Percentiles rank a stretch among this genome's conserved stretches.
Evolutionary conservation across 1,140 invertebrate genomes (phyloP).

Genomic region (Hermetia illucens): DNA sequence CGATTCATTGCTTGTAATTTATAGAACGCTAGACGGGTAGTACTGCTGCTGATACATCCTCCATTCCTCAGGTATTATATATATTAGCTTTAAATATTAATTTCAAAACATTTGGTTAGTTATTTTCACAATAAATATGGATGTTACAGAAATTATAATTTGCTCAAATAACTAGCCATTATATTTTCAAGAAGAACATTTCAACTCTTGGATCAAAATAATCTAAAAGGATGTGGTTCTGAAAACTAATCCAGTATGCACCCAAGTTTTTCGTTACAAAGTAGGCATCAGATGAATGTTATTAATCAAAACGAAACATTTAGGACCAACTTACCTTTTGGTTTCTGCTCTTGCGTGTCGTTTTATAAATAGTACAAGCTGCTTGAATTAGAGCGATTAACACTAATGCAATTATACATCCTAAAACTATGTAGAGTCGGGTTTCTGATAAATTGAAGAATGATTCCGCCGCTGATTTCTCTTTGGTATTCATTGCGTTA

Average conservation of each 20-base stretch:
- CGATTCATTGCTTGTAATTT: too few relatives aligned
- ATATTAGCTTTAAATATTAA: constrained; percentile 27
- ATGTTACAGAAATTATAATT: too few relatives aligned
- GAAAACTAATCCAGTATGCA: too few relatives aligned
- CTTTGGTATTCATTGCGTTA: constrained; percentile 16
- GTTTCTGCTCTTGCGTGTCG: constrained; percentile 44
- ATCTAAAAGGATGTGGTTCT: too few relatives aligned
- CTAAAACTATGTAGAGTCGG: constrained; percentile 70
- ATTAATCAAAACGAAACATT: too few relatives aligned
- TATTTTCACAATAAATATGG: too few relatives aligned
- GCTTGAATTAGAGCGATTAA: constrained; percentile 71
- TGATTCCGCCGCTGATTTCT: constrained; percentile 22
- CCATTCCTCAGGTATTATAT: constrained; percentile 31
- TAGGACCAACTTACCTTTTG: constrained; percentile 34
- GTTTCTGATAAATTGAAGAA: constrained; percentile 47
- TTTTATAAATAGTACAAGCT: constrained; percentile 64
- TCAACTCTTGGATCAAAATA: too few relatives aligned
- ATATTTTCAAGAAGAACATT: too few relatives aligned
- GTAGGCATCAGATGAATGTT: too few relatives aligned
- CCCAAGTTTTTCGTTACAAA: too few relatives aligned
- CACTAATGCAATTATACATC: constrained; percentile 62
- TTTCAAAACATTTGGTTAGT: too few relatives aligned
- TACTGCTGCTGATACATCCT: constrained; percentile 30
- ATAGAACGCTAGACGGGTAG: constrained; percentile 30
- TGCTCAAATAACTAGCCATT: too few relatives aligned